Base-by-base conservation (phyloP, 2,888 invertebrate genomes). In the Seira ritae region DNA sequence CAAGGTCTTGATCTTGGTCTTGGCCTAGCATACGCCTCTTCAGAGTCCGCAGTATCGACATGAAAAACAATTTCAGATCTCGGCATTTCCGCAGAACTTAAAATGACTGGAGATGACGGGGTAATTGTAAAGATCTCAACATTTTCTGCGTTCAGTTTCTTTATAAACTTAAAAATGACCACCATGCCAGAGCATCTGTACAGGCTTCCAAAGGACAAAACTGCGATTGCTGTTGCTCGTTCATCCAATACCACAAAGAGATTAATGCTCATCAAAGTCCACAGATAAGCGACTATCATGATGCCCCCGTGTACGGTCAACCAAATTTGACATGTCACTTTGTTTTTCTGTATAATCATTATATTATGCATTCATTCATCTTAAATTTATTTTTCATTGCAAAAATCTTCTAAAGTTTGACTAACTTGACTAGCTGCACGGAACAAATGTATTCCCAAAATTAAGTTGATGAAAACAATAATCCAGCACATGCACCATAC, bases 91-190 rank as follows among this genome's bases (percentile, higher is more conserved):
- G 22, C 24, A 12, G 23, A 66, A 23, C 24, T 66, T 68, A 37
- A 15, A 1, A 23, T 68, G 12, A 20, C 68, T 1, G 68, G 68
- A 12, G 24, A 31, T 31, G 68, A 10, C 1, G 68, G 68, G 1
- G 24, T 17, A 15, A 66, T 66, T 17, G 24, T 66, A 15, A 31
- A 37, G 24, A 68, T 15, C 24, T 37, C 68, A 2, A 15, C 24
- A 10, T 24, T 17, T 19, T 50, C 60, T 6, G 15, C n/a, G 1
- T 50, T 72, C 20, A 72, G 22, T 24, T 72, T 24, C 42, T 37
- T 60, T 46, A 82, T 67, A 42, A 77, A 77, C 10, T 71, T 65
- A 60, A 71, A 82, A 0, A 82, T 77, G 0, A 69, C 72, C 1
- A 66, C 42, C 20, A 82, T 76, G 66, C 70, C 71, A 3, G 65